Percentiles rank a stretch among this genome's conserved stretches.
These are phyloP conservation scores for Chionoecetes opilio DNA, from an alignment of 1,140 invertebrate species.

Conservation along the genomic window DNA sequence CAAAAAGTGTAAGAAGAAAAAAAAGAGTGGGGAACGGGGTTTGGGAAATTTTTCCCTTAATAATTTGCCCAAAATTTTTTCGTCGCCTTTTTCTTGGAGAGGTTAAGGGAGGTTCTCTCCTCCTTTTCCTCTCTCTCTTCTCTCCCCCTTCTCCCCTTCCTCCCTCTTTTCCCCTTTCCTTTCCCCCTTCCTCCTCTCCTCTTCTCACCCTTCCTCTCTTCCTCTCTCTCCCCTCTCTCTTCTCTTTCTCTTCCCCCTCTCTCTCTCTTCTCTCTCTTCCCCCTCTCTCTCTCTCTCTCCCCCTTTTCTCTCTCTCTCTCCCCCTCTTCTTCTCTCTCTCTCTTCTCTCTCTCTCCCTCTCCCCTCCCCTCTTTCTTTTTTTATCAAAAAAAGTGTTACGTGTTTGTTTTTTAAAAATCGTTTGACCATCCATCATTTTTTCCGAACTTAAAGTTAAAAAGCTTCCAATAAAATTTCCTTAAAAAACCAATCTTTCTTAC, in stretches of 20 bases:
- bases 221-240: neutral
- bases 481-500: no score
- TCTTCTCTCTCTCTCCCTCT: neutral
- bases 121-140: neutral
- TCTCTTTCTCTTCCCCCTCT: neutral
- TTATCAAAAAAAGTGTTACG: neutral
- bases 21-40: no score
- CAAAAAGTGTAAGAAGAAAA: no score
- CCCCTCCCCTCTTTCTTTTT: neutral
- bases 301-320: neutral
- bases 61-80: no score
- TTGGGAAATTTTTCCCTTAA: no score
- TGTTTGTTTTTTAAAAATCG: neutral
- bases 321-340: neutral
- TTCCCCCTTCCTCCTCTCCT: neutral
- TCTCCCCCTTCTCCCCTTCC: neutral
- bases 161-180: neutral
- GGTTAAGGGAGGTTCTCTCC: no score
- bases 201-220: no score
- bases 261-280: neutral
- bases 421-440: no score
- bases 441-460: no score
- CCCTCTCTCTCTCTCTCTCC: neutral
- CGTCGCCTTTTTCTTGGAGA: no score
- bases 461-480: no score